Base-by-base conservation (phyloP, 1,140 invertebrate species). In the Danaus melanippus region DNA sequence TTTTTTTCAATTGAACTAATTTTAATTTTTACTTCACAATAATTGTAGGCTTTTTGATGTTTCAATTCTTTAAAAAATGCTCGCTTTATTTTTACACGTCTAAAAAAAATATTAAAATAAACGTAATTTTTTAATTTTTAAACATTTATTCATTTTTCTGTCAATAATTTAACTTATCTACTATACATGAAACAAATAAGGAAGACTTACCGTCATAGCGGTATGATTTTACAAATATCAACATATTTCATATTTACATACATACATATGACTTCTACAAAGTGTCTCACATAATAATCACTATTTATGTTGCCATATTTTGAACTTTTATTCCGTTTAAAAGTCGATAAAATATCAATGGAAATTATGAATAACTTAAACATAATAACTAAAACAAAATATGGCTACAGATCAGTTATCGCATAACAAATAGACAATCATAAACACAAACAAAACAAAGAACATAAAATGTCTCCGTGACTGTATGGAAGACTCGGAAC, bases 131-230 rank as follows among this genome's bases (percentile, higher is more conserved):
- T 47, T 65, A 68, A 74, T 84, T 78, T 79, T 60, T 68, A 79
- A 86, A 84, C 72, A 82, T 83, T 83, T 86, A 84, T 83, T 84
- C 60, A 73, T 74, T 81, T 32, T 78, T 77, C 65, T 80, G 64
- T 81, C 72, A 86, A 86, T 86, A 86, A 86, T 84, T 84, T 86
- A 86, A 84, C 83, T 83, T 82, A 84, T 66, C 57, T 46, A 55
- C 69, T 84, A 77, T 75, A 83, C 66, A 80, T 74, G 70, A 80
- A 81, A 86, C 78, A 82, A 81, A 76, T 71, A 80, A 84, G 83
- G 83, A 86, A 86, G 81, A 86, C 81, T 58, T 81, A 79, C 71
- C 69, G 67, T 61, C 58, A 65, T 52, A 53, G 67, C 53, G 67
- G 64, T 70, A 76, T 64, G 50, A 71, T 69, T 66, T 60, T 71